Evolutionary conservation across 2,888 invertebrate genomes (phyloP), one percentile per base, ranked within the genome.

Genomic region (Scaptomyza polygonia): DNA sequence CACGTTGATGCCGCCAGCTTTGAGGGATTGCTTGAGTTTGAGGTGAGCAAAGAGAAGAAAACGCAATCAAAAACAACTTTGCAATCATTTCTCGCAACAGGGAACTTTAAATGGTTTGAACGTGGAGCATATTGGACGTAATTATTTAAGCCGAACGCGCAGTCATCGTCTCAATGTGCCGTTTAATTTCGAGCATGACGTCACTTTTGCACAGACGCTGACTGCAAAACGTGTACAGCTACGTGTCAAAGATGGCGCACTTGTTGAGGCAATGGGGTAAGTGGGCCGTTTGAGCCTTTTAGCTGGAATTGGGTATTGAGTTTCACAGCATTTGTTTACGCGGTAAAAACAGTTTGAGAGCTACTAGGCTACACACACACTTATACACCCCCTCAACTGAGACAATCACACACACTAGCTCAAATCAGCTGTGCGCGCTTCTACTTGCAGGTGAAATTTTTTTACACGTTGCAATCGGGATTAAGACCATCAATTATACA

Each of bases 131-230:
- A 77, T 94, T 42, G 88, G 91, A 16, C 78, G 92, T 14, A 92
- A 93, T 78, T 93, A 93, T 67, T 91, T 94, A 47, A 93, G 93
- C 77, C 92, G 92, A 78, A 90, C 92, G 5, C 91, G 89, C 56
- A 79, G 91, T 27, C 94, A 94, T 90, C 89, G 84, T 14, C 89
- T 94, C 32, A 76, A 85, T 5, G 91, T 92, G 9, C 86, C 89
- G 47, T 89, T 93, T 65, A 77, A 89, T 36, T 93, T 94, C 70
- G 72, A 90, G 6, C 90, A 91, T 69, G 88, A 88, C 43, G 88
- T 92, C 40, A 77, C 89, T 57, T 92, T 93, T 68, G 57, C 56
- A 56, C 72, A 72, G 59, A 64, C 65, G 57, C 76, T 72, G 14
- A 25, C 54, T 2, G 86, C 67, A 11, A 54, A 56, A 11, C 66